Base-by-base conservation (phyloP, 35 echinoderm and acorn worm species). In the Apostichopus parvimensis region DNA sequence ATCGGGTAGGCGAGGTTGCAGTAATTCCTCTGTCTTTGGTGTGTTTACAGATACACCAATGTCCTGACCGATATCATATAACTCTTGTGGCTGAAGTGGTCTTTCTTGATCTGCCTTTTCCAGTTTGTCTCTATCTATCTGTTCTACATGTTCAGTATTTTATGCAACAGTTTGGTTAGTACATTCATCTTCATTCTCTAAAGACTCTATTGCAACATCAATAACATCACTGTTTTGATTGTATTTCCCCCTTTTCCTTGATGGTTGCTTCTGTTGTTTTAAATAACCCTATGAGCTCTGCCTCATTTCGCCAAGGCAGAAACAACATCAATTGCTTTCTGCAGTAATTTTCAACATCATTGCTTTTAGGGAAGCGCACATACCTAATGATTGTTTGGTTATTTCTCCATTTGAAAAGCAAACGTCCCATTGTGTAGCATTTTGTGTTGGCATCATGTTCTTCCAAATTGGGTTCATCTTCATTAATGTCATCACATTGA, bases 241-340 rank as follows among this genome's bases (percentile, higher is more conserved):
- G 6, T 73, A 14, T 22, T 73, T 6, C n/a, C 28, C 28, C 71
- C 6, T 73, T 20, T 73, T 73, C 71, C 6, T 22, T n/a, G 20
- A 73, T 73, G 71, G 71, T 22, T 18, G 15, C 14, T 18, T 73
- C n/a, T 22, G n/a, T n/a, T 18, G 71, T 73, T 22, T 73, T n/a
- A n/a, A 73, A 73, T 22, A 7, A 6, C 1, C 71, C 71, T 17
- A 73, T 17, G 20, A 73, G 11, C 13, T 73, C 15, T 18, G 15
- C 17, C 17, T 73, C 71, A 5, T 53, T 34, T 87, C 92, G 6
- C 92, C 92, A 93, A 11, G 92, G 82, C 2, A 20, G 24, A 56
- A 73, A 93, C 26, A 93, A 62, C 65, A 93, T 25, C 14, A 93
- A 5, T 77, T 87, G 20, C 57, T 93, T 82, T 75, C 92, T 86